A percentile compares a stretch with the other conserved stretches of the same genome.
phyloP scores from a whole-genome alignment of 2,797 vertebrate species.

The Capromys pilorides region DNA sequence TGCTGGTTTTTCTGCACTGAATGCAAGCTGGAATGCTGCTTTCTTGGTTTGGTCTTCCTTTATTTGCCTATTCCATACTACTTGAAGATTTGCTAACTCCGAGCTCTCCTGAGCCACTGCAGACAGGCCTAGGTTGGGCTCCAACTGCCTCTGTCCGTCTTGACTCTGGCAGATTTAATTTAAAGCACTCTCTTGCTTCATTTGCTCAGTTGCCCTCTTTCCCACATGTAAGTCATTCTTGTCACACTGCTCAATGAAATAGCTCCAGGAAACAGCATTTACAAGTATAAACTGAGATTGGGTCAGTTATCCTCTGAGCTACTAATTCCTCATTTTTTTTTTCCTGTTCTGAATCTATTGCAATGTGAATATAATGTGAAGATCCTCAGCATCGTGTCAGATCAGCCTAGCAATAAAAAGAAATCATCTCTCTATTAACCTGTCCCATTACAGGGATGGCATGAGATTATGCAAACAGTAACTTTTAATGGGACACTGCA shows the following conservation, averaged over 20 bases:
- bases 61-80: slow-evolving; percentile 13
- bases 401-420: slow-evolving; percentile 47
- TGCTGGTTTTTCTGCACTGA: neutral
- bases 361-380: slow-evolving; percentile 54
- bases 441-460: slow-evolving; percentile 42
- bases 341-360: neutral
- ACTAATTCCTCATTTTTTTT: slow-evolving; percentile 56
- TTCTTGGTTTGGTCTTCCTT: slow-evolving; percentile 7
- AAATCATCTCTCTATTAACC: slow-evolving; percentile 57
- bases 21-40: neutral
- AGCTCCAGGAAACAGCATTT: slow-evolving; percentile 48
- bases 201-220: slow-evolving; percentile 40
- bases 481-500: slow-evolving; percentile 61
- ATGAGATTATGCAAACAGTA: slow-evolving; percentile 57
- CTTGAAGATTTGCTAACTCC: slow-evolving; percentile 57
- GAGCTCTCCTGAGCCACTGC: slow-evolving; percentile 35
- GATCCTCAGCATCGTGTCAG: neutral
- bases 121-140: neutral
- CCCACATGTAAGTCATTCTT: slow-evolving; percentile 3
- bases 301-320: slow-evolving; percentile 44
- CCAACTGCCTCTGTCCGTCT: slow-evolving; percentile 50
- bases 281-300: slow-evolving; percentile 49
- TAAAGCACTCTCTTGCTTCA: slow-evolving; percentile 23
- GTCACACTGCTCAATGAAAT: neutral
- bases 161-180: slow-evolving; percentile 63